A percentile compares a stretch with the other conserved stretches of the same genome.
Conservation (phyloP, 1,140 invertebrate genomes). For the Bombus consobrinus region DNA sequence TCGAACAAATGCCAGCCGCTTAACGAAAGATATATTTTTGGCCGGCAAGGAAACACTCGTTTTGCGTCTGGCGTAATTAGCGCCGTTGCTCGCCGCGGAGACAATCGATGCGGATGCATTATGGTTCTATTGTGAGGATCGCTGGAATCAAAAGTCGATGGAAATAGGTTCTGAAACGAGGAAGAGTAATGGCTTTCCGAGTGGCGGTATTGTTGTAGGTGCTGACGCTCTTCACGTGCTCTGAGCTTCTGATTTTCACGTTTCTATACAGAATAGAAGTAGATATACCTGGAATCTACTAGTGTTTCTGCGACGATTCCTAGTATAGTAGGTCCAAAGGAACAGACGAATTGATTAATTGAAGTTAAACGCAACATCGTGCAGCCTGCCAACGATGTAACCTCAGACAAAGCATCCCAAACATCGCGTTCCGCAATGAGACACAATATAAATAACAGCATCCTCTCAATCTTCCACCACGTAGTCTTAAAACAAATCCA, state of each 20-base stretch:
- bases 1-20: conserved; percentile 16
- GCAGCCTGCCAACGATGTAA: neutral
- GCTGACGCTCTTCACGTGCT: conserved; percentile 17
- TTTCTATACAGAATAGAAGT: neutral
- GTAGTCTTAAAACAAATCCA: neutral
- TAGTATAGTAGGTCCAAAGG: neutral
- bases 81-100: neutral
- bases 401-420: neutral
- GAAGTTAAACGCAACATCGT: neutral
- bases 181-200: conserved; percentile 16
- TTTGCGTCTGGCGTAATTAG: conserved; percentile 12
- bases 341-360: neutral
- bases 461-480: neutral
- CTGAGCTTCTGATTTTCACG: conserved; percentile 2
- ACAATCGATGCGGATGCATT: conserved; percentile 19
- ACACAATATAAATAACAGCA: conserved; percentile 29
- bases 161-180: neutral
- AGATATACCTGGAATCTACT: neutral
- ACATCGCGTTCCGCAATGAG: neutral
- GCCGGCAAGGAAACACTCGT: conserved; percentile 7
- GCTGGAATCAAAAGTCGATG: conserved; percentile 11
- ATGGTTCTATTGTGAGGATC: conserved; percentile 25
- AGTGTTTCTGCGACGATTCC: neutral
- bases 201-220: neutral
- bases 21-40: conserved; percentile 42